Evolutionary conservation across 2,888 invertebrate species (phyloP).

Genomic region (Camponotus fellah): DNA sequence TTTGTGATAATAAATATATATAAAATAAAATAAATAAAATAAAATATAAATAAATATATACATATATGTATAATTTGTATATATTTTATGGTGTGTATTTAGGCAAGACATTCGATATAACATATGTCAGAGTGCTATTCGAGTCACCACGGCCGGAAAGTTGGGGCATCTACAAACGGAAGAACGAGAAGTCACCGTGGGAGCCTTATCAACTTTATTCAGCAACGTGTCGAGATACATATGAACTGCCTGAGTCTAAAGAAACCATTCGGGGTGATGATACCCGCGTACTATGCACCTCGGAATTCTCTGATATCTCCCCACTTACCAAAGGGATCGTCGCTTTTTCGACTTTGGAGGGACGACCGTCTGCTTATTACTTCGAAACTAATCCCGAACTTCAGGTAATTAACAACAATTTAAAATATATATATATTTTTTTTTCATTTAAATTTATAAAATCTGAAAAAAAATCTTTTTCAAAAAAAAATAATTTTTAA

Average conservation of each 20-base stretch:
- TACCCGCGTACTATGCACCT: constrained; percentile 98
- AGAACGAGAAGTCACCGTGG: constrained; percentile 93
- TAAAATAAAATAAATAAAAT: not conserved
- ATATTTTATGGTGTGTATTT: not conserved
- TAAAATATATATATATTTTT: not conserved
- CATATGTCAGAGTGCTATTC: constrained; percentile 97
- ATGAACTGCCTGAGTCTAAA: constrained; percentile 93
- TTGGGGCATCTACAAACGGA: constrained; percentile 97
- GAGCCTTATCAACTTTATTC: constrained; percentile 96
- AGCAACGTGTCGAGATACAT: constrained; percentile 97
- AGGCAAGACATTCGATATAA: constrained; percentile 99
- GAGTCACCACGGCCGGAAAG: constrained; percentile 98
- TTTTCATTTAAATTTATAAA: constrained; percentile 4
- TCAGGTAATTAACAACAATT: constrained; percentile 89
- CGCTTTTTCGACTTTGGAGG: constrained; percentile 97
- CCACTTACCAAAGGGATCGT: constrained; percentile 98
- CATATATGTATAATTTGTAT: not conserved
- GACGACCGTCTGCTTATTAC: constrained; percentile 96
- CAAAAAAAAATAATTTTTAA: too few species aligned
- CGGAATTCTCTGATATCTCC: constrained; percentile 98
- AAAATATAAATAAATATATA: too few species aligned
- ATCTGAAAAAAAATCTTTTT: not conserved
- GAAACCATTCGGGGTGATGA: constrained; percentile 92
- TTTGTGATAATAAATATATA: not conserved
- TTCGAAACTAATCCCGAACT: constrained; percentile 96